Evolutionary conservation across 1,140 invertebrate genomes (phyloP), one percentile per base, ranked within the genome.

Genomic region (Branchinecta lynchi): DNA sequence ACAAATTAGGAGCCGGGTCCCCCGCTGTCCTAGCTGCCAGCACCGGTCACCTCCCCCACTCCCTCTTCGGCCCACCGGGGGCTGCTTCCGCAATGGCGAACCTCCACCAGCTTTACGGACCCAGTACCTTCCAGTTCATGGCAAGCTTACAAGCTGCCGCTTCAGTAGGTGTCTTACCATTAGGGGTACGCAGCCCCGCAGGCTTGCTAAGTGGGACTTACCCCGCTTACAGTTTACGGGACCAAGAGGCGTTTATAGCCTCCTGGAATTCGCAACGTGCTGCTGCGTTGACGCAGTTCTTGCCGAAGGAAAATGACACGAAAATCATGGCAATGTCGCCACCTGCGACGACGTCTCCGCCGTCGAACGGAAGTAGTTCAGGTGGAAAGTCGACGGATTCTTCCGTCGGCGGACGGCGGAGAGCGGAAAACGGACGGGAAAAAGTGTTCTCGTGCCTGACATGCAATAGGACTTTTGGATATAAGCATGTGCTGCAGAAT

Each of bases 401-500:
- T 8, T 65, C 21, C 10, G 32, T 51, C 21, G 51, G 70, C 65
- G 66, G 46, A 12, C 45, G 69, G 21, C 68, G 45, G n/a, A 66
- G 43, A n/a, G 60, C 45, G 44, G 70, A 69, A 20, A 51, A 68
- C 15, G 45, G 71, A 7, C 75, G 87, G 2, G 89, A 92, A 73
- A 90, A 90, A 76, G 85, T 88, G 5, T 96, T 96, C 78, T 89
- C 86, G 5, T 96, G 92, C 79, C 85, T 85, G 68, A 86, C 91
- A 6, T 96, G 92, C 78, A 86, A 86, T 60, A 84, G 89, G 69
- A 89, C 87, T 2, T 96, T 95, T 75, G 92, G 91, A 8, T 95
- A 96, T 80, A 96, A 96, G 76, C 92, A 96, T 78, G 92, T 96
- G 3, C 80, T 95, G 20, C 92, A 95, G 77, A 98, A 98, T 76